A percentile compares a stretch with the other conserved stretches of the same genome.
Evolutionary conservation across 2,113 vertebrate genomes (phyloP).

Genomic region (Mesembrinibis cayennensis): DNA sequence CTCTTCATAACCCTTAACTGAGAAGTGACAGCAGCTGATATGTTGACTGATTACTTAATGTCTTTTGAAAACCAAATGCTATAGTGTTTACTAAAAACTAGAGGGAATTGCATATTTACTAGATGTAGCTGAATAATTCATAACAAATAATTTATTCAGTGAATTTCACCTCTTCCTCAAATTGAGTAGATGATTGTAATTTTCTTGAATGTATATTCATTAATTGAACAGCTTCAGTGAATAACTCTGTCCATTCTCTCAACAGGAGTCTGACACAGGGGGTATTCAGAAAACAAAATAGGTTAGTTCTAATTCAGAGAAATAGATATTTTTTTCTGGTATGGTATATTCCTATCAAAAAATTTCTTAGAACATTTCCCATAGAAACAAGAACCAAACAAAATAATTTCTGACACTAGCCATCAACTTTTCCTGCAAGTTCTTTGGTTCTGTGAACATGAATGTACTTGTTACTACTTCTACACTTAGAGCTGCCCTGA

Average conservation of each 20-base stretch:
- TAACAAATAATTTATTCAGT: slow-evolving; percentile 24
- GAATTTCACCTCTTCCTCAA: slow-evolving; percentile 14
- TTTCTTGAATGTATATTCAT: slow-evolving; percentile 26
- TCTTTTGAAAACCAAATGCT: slow-evolving; percentile 38
- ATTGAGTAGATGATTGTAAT: background rate
- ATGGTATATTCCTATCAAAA: background rate
- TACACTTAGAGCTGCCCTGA: background rate
- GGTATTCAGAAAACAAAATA: background rate
- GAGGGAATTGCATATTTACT: background rate
- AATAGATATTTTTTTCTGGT: background rate
- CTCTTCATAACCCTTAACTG: background rate
- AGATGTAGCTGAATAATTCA: slow-evolving; percentile 50
- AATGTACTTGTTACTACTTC: background rate
- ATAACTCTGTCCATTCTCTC: background rate
- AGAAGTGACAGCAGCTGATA: background rate
- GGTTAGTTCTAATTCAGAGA: background rate
- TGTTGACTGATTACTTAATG: slow-evolving; percentile 25
- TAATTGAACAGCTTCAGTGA: slow-evolving; percentile 7
- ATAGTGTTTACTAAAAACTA: slow-evolving; percentile 31
- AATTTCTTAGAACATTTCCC: background rate
- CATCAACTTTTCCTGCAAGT: background rate
- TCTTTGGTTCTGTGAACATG: background rate
- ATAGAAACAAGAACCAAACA: background rate
- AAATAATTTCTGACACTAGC: background rate
- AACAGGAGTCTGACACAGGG: background rate